Base-by-base conservation (phyloP, 2,888 invertebrate species). In the Conistra vaccinii region DNA sequence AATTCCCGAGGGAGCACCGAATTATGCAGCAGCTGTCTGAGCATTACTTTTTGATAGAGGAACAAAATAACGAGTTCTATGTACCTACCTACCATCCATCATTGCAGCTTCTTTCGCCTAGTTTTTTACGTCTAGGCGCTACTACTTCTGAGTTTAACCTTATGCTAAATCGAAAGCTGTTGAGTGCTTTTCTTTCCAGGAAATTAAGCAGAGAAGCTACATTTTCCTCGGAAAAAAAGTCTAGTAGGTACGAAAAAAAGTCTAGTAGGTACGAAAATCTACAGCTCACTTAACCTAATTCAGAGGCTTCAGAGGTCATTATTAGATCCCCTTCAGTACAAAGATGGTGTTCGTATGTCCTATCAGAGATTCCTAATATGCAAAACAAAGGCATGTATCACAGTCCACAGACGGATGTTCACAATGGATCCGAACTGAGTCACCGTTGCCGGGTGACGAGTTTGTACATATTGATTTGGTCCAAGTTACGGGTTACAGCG, bases 401-500 rank as follows among this genome's bases (percentile, higher is more conserved):
- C 55, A 69, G 65, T 73, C 81, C 71, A 76, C 55, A 69, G 65
- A 74, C 81, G 85, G 85, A 84, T 78, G 73, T 69, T 62, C 71
- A 83, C 86, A 87, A 81, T 87, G 84, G 72, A 76, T 69, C 67
- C 57, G 45, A 69, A 81, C 74, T 85, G 88, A 86, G 67, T 86
- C 87, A 83, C 67, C 71, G 60, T 80, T 73, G 69, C 74, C 48
- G 73, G 57, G 65, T 76, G 67, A 76, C 78, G 71, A 58, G 68
- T 65, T 58, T 57, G 23, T 72, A 55, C 58, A 29, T 62, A 65
- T 72, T 57, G 48, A 53, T 61, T 55, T 73, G 76, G 76, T 29
- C 23, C 48, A 81, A 87, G 60, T 23, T 69, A 73, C 2, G 10
- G n/a, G 68, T 3, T 17, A 20, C 0, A 66, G 69, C 84, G 68